Evolutionary conservation across 2,797 vertebrate genomes (phyloP).

Genomic region (Picus viridis): DNA sequence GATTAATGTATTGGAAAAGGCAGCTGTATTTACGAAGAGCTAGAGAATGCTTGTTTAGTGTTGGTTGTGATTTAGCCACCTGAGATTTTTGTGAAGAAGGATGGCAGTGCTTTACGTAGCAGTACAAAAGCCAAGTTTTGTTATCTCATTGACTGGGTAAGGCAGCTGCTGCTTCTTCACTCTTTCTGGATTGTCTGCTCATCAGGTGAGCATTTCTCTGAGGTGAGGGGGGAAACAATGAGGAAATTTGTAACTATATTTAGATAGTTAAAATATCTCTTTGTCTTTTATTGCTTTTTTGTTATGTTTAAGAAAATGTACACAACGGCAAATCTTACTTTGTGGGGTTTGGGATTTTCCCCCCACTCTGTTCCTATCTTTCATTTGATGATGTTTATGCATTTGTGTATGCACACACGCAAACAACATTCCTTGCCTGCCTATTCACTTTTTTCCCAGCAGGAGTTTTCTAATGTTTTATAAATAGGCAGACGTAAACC

Average conservation of each 20-base stretch:
- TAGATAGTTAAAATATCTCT: not conserved
- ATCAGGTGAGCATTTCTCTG: conserved; percentile 53
- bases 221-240: not conserved
- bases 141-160: not conserved
- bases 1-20: not conserved
- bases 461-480: not conserved
- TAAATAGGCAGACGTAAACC: not conserved
- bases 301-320: not conserved
- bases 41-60: not conserved
- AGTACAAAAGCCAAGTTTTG: conserved; percentile 16
- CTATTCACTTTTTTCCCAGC: not conserved
- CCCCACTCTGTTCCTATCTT: not conserved
- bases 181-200: conserved; percentile 21
- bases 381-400: not conserved
- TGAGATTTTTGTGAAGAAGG: not conserved
- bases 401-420: not conserved
- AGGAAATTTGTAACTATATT: not conserved
- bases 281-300: not conserved
- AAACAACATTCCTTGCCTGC: not conserved
- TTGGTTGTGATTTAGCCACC: not conserved
- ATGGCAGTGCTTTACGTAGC: not conserved
- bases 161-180: not conserved
- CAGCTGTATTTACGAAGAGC: conserved; percentile 9
- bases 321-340: not conserved
- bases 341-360: not conserved